These are phyloP conservation scores for Coracopsis vasa DNA, from an alignment of 2,113 vertebrate species.

Conservation along the genomic window DNA sequence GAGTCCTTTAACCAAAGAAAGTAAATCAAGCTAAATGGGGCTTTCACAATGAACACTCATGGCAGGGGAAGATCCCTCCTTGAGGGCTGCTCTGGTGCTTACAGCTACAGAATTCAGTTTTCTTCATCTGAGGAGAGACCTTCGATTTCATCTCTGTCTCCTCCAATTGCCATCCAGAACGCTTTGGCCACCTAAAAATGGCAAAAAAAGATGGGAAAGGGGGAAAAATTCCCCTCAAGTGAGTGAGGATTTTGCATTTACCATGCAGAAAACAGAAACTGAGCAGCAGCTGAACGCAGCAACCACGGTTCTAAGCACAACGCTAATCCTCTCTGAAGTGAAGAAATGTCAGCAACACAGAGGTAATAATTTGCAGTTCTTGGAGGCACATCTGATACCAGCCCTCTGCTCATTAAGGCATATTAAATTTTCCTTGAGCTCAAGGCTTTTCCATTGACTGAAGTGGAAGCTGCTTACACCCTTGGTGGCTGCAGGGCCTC, in stretches of 20 bases:
- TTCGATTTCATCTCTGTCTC: conserved; percentile 95
- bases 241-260: neutral
- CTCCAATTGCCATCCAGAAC: conserved; percentile 98
- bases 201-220: neutral
- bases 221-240: neutral
- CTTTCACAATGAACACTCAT: neutral
- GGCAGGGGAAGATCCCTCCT: neutral
- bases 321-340: no score
- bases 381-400: neutral
- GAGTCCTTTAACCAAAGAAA: neutral
- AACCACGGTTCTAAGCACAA: accelerated
- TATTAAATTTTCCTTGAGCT: neutral
- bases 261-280: accelerated
- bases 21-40: neutral
- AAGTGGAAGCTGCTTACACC: neutral
- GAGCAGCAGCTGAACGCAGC: neutral
- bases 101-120: conserved; percentile 66
- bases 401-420: neutral
- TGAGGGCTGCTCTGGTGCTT: neutral
- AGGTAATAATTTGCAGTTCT: neutral
- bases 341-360: neutral
- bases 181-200: conserved; percentile 91
- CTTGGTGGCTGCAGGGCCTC: neutral
- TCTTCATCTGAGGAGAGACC: conserved; percentile 94
- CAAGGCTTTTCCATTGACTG: neutral